Evolutionary conservation across 2,888 invertebrate species (phyloP).

Genomic region (Exephanes ischioxanthus): DNA sequence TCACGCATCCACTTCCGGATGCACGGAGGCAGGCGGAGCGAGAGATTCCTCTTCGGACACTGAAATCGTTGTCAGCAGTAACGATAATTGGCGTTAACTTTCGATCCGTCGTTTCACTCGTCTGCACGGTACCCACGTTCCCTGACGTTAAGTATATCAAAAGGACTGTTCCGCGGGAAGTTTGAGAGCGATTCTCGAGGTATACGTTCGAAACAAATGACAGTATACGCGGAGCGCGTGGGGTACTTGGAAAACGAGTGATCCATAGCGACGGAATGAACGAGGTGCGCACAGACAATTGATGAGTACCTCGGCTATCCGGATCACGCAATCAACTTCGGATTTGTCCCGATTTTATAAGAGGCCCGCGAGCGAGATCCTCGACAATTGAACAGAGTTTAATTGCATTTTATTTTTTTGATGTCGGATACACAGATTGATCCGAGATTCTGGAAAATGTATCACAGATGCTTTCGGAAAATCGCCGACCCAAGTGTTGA

Average conservation of each 20-base stretch:
- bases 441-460: neutral
- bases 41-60: constrained; percentile 65
- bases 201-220: constrained; percentile 30
- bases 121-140: constrained; percentile 11
- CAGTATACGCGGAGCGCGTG: neutral
- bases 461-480: neutral
- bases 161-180: constrained; percentile 44
- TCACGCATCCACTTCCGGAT: neutral
- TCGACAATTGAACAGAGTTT: constrained; percentile 7
- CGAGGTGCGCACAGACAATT: constrained; percentile 8
- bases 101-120: constrained; percentile 57
- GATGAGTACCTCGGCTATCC: constrained; percentile 26
- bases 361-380: neutral
- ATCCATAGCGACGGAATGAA: constrained; percentile 41
- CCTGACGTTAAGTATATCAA: constrained; percentile 55
- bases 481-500: neutral
- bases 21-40: constrained; percentile 3
- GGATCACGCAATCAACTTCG: constrained; percentile 52
- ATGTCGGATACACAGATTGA: neutral
- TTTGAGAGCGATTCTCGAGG: constrained; percentile 31
- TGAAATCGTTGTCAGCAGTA: constrained; percentile 69
- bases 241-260: constrained; percentile 48
- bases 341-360: constrained; percentile 10
- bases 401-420: constrained; percentile 4
- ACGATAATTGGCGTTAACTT: constrained; percentile 72